Base-by-base conservation (phyloP, 2,888 invertebrate species). In the Drosophila cracens region DNA sequence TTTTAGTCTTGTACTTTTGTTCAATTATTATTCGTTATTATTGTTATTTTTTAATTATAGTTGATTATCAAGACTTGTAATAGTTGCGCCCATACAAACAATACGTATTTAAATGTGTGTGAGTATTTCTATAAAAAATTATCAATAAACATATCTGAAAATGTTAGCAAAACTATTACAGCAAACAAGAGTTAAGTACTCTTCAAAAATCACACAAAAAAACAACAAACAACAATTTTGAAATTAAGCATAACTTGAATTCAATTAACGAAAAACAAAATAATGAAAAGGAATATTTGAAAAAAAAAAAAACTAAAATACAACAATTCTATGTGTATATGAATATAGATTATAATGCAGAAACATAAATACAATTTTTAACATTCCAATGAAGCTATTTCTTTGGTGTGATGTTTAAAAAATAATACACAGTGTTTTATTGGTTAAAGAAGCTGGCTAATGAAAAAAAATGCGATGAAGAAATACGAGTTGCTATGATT, bases 311-410 rank as follows among this genome's bases (percentile, higher is more conserved):
- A 72, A 48, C 43, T 33, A 53, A 8, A 57, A 43, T 33, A 53
- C 46, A 33, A 64, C 51, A 74, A 74, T 66, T 79, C 79, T 82
- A 79, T 74, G 74, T 79, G 82, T 82, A 77, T 63, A 66, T 79
- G 74, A 79, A 62, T 74, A 67, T 70, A 82, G 65, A 62, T 69
- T 65, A 54, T 73, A 79, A 69, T 66, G 63, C 82, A 69, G 65
- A 72, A 72, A 79, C 68, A 86, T 88, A 91, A 90, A 91, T 92
- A 92, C 87, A 91, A 90, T 91, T 92, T 92, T 91, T 90, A 90
- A 85, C 89, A 91, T 91, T 91, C 91, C 87, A 91, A 87, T 89
- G 92, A 87, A 86, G 84, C 67, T 89, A 87, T 89, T 92, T 90
- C 88, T 82, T 90, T 86, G 88, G 91, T 91, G 91, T 90, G 90